Base-by-base conservation (phyloP, 2,113 vertebrate species). In the Pogona vitticeps region DNA sequence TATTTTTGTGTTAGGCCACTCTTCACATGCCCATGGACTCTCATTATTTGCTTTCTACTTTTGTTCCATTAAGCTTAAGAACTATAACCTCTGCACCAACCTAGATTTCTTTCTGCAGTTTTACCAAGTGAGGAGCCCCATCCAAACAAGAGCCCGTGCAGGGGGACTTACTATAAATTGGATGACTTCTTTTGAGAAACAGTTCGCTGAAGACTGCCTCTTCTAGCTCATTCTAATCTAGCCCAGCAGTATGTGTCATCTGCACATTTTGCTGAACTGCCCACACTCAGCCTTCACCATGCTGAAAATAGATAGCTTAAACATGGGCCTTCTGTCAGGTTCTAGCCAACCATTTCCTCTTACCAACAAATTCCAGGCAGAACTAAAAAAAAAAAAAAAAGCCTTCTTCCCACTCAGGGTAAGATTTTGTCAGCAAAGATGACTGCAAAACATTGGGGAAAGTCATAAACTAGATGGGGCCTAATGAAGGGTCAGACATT, bases 261-360 rank as follows among this genome's bases (percentile, higher is more conserved):
- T 82, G 71, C 23, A 38, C 38, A 23, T 65, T 65, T 56, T 71
- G 61, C n/a, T 82, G 5, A 82, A 56, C 78, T 87, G 79, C 79
- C 71, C 79, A 87, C 79, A 76, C 17, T 82, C n/a, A 67, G 42
- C 38, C 85, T 75, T 65, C 82, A 68, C 79, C 38, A 73, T 75
- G 85, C 85, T 82, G 71, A 87, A 87, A 87, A 87, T 87, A 87
- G 85, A 65, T 67, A 87, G 76, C 59, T 82, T 87, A 87, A 87
- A 87, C 36, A 87, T 76, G 82, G 85, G 85, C 85, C 42, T 82
- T 82, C 71, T 67, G 58, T 87, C 85, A 87, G 71, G 85, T 82
- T 82, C 79, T 71, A 82, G 59, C 79, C 79, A 87, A 76, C 85
- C 85, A 87, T 87, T 87, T 87, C 85, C 85, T 87, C 79, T 87